Base-by-base conservation (phyloP, 2,113 vertebrate species). In the Calonectris borealis region DNA sequence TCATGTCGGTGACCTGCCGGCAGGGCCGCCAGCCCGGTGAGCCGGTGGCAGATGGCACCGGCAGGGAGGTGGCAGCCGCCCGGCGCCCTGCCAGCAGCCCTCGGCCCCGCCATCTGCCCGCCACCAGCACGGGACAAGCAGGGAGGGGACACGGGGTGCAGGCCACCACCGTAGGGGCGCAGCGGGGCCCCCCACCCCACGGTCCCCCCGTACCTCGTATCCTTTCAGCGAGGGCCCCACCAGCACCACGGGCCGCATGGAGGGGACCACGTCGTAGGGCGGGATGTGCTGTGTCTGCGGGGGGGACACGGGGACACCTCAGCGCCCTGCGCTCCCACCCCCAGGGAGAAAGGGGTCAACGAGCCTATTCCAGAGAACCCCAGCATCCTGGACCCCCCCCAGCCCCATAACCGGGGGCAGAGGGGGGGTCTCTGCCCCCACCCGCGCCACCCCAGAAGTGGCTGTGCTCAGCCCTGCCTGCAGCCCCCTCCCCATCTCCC, bases 181-280 rank as follows among this genome's bases (percentile, higher is more conserved):
- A 24, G 18, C 2, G 3, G 11, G 27, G 16, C 40, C 40, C 29
- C 13, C 15, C 7, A 1, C 18, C 34, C 57, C 5, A 1, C 4
- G 9, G 32, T 8, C 13, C 38, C n/a, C 8, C 6, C 6, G 1
- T 95, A 99, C 99, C 99, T 99, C 99, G 5, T 99, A 99, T 96
- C 99, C 99, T 98, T 99, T 99, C 96, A 99, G 97, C 4, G 99
- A 99, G 51, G 99, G 99, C 54, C 99, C 99, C 97, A 99, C 99
- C 96, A 99, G 98, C 95, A 99, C 99, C 98, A 99, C 99, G 7
- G 99, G 99, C 96, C 99, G 98, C 99, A 99, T 99, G 94, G 99
- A 99, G 86, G 99, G 99, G 61, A 99, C 99, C 96, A 99, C 99
- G 11, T 99, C 99, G 3, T 99, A 99, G 16, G 99, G 99, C 42